phyloP scores from a whole-genome alignment of 2,888 invertebrate genomes.

The Sisyra terminalis region DNA sequence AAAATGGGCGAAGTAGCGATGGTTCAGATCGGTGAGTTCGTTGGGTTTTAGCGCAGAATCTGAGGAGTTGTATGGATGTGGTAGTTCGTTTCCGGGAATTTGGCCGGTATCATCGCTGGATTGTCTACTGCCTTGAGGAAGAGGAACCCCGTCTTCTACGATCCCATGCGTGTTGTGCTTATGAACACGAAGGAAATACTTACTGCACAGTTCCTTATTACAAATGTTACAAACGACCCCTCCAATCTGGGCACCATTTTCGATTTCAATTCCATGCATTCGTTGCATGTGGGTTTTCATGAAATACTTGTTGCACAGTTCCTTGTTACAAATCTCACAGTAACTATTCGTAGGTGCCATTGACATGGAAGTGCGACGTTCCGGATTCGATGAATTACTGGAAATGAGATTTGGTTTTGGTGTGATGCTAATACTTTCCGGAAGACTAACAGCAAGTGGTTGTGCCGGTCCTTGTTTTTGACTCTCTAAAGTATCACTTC shows the following conservation, averaged over 20 bases:
- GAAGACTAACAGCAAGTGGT: slow-evolving; percentile 20
- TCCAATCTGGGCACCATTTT: slow-evolving; percentile 81
- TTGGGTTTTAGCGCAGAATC: slow-evolving; percentile 34
- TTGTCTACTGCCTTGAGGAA: slow-evolving; percentile 11
- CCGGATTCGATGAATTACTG: slow-evolving; percentile 16
- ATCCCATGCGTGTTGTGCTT: slow-evolving; percentile 97
- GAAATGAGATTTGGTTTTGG: slow-evolving; percentile 13
- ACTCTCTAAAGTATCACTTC: neutral
- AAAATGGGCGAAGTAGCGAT: slow-evolving; percentile 47
- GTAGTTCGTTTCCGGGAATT: slow-evolving; percentile 13
- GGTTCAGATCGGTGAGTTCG: slow-evolving; percentile 38
- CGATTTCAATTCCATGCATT: slow-evolving; percentile 93
- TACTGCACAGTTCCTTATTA: slow-evolving; percentile 95
- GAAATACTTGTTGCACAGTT: slow-evolving; percentile 98
- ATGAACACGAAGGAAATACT: slow-evolving; percentile 93
- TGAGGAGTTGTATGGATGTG: slow-evolving; percentile 16
- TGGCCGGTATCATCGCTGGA: slow-evolving; percentile 23
- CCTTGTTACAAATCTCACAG: slow-evolving; percentile 96
- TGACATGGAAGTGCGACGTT: slow-evolving; percentile 36
- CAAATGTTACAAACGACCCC: slow-evolving; percentile 95
- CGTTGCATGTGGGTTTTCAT: slow-evolving; percentile 99
- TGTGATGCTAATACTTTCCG: slow-evolving; percentile 27
- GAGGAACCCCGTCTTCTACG: slow-evolving; percentile 52
- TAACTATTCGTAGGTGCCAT: slow-evolving; percentile 68
- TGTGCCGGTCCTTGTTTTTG: slow-evolving; percentile 8